Evolutionary conservation across 2,888 invertebrate genomes (phyloP).

Genomic region (Drosophila prostipennis): DNA sequence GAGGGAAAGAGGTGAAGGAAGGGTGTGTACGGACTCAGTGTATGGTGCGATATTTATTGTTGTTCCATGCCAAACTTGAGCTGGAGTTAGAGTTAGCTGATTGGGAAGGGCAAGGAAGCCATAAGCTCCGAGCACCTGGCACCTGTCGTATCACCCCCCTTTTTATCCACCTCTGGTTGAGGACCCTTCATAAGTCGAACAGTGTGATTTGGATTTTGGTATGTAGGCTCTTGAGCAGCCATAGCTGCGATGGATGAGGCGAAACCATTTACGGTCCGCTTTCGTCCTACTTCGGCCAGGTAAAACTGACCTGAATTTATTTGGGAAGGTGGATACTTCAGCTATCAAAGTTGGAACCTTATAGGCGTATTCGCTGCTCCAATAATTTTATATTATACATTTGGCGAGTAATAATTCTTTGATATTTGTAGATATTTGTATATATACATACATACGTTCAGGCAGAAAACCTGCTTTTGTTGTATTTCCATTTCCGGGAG

Average conservation of each 20-base stretch:
- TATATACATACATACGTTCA: no score
- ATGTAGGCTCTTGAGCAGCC: conserved; percentile 8
- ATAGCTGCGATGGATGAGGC: not conserved
- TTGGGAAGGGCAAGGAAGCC: conserved; percentile 8
- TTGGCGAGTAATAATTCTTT: no score
- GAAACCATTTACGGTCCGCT: not conserved
- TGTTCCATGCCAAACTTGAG: conserved; percentile 62
- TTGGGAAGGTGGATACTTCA: not conserved
- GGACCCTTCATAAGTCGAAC: conserved; percentile 52
- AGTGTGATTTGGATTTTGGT: conserved; percentile 49
- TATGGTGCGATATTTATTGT: conserved; percentile 67
- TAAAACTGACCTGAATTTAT: not conserved
- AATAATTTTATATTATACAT: no score
- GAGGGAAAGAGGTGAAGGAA: not conserved
- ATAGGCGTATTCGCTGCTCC: not conserved
- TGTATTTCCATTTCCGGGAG: no score
- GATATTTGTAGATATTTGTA: no score
- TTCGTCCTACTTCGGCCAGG: not conserved
- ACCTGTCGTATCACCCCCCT: not conserved
- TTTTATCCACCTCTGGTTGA: conserved; percentile 36
- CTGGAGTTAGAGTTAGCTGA: conserved; percentile 1
- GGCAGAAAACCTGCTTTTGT: no score
- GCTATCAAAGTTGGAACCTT: not conserved
- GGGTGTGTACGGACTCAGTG: conserved; percentile 4
- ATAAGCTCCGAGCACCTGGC: not conserved